These are phyloP conservation scores for Luscinia megarhynchos DNA, from an alignment of 2,797 vertebrate species.

Conservation along the genomic window DNA sequence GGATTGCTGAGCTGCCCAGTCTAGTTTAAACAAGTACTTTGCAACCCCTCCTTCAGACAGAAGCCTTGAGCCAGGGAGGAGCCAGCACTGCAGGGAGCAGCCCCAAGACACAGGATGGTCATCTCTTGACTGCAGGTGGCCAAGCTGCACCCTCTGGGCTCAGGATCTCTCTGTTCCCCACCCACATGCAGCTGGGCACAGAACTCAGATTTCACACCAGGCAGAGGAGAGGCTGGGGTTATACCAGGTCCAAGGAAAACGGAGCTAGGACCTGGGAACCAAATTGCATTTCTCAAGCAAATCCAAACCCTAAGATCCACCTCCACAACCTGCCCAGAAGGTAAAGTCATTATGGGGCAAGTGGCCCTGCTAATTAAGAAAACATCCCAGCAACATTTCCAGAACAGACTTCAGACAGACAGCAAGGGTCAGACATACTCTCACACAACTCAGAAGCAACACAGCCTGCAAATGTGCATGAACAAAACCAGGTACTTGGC, in stretches of 20 bases:
- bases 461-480: not conserved
- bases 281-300: not conserved
- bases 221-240: not conserved
- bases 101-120: not conserved
- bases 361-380: constrained; percentile 2
- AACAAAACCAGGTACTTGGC: not conserved
- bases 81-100: not conserved
- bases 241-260: not conserved
- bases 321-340: constrained; percentile 5
- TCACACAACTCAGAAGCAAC: not conserved
- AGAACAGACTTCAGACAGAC: not conserved
- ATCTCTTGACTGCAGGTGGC: not conserved
- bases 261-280: not conserved
- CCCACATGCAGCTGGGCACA: accelerated
- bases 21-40: not conserved
- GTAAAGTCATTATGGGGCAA: constrained; percentile 6
- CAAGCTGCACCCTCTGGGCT: not conserved
- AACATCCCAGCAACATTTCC: not conserved
- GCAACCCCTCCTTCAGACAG: not conserved
- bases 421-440: not conserved
- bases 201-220: not conserved
- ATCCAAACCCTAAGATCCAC: not conserved
- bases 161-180: not conserved
- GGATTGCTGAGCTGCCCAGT: not conserved
- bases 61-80: not conserved